Conservation (phyloP, 2,113 vertebrate genomes). For the Poeciliopsis occidentalis region DNA sequence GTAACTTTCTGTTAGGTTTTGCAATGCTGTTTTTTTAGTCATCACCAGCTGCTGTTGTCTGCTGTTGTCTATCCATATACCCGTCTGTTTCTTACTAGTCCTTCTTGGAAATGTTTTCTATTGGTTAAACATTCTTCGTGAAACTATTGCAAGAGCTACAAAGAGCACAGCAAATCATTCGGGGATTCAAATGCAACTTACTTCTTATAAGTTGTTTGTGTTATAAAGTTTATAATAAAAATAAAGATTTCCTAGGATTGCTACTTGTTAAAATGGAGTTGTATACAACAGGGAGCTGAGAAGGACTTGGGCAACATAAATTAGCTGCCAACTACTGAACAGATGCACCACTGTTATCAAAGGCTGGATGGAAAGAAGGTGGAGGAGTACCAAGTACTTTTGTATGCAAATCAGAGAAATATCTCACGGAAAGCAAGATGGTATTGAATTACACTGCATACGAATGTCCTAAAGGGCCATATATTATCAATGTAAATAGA, state of each 20-base stretch:
- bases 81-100: slow-evolving; percentile 13
- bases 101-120: slow-evolving; percentile 25
- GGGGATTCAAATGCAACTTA: not conserved
- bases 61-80: slow-evolving; percentile 48
- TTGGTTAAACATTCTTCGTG: slow-evolving; percentile 38
- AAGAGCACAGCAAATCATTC: not conserved
- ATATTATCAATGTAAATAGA: slow-evolving; percentile 1
- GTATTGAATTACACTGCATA: not conserved
- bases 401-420: slow-evolving; percentile 9
- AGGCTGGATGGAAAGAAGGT: slow-evolving; percentile 3
- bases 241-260: not conserved
- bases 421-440: slow-evolving; percentile 3
- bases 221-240: not conserved
- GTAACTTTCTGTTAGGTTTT: slow-evolving; percentile 45
- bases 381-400: not conserved
- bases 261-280: slow-evolving; percentile 6
- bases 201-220: not conserved
- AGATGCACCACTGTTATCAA: slow-evolving; percentile 6
- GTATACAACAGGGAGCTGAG: slow-evolving; percentile 10
- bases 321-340: slow-evolving; percentile 2
- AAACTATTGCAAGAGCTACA: slow-evolving; percentile 24
- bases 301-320: slow-evolving; percentile 17
- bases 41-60: slow-evolving; percentile 45
- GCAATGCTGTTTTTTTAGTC: slow-evolving; percentile 50
- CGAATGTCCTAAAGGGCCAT: not conserved